Conservation (phyloP, 2,113 vertebrate species). For the Forbesichthys papilliferus region DNA sequence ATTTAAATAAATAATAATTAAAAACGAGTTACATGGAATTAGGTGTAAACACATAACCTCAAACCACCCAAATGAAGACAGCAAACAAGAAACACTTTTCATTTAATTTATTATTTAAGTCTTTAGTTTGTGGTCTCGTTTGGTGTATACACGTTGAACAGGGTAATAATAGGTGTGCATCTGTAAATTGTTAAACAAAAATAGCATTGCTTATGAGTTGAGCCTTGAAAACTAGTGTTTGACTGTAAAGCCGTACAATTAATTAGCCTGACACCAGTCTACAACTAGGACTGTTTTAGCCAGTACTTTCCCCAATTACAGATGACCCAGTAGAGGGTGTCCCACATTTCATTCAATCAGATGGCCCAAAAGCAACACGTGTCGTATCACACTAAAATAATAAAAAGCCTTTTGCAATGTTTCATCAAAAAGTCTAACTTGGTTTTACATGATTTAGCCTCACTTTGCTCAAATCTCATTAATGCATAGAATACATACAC, state of each 20-base stretch:
- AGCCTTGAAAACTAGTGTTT: conserved; percentile 4
- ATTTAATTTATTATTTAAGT: conserved; percentile 40
- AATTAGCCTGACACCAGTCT: neutral
- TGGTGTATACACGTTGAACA: conserved; percentile 51
- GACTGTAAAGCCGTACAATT: neutral
- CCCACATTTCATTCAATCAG: conserved; percentile 32
- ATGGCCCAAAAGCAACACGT: conserved; percentile 59
- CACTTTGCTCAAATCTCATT: conserved; percentile 33
- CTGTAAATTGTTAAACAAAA: conserved; percentile 36
- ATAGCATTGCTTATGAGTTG: conserved; percentile 37
- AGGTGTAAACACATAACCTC: conserved; percentile 22
- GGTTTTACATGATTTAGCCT: conserved; percentile 32
- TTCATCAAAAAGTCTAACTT: conserved; percentile 9
- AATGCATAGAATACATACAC: conserved; percentile 50
- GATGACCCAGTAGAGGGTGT: conserved; percentile 15
- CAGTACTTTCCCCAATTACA: neutral
- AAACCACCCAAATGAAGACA: conserved; percentile 13
- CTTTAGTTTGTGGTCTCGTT: conserved; percentile 60
- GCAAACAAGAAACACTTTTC: neutral
- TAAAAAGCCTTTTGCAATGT: conserved; percentile 19
- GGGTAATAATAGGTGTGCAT: conserved; percentile 50
- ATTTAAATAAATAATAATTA: too few relatives aligned
- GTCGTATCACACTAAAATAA: conserved; percentile 25
- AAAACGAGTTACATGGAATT: too few relatives aligned
- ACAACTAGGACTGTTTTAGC: neutral